A percentile compares a stretch with the other conserved stretches of the same genome.
Conservation (phyloP, 2,797 vertebrate species). For the Catostomus latipinnis region DNA sequence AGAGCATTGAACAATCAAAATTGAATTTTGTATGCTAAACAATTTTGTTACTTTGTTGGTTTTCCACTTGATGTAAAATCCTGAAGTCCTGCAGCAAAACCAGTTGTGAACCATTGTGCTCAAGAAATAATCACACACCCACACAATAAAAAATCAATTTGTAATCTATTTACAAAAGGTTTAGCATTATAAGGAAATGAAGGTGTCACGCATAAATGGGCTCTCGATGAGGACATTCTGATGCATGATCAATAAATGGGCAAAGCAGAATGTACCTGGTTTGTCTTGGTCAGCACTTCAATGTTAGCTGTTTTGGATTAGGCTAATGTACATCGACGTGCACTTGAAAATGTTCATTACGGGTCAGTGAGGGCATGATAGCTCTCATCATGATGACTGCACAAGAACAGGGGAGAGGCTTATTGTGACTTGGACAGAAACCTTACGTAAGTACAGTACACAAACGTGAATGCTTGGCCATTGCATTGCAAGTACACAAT, state of each 20-base stretch:
- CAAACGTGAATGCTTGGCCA: too few species aligned
- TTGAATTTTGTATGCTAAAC: too few species aligned
- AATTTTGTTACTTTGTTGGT: too few species aligned
- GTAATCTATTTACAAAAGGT: neutral
- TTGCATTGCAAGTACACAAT: too few species aligned
- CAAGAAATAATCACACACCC: too few species aligned
- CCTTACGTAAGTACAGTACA: too few species aligned
- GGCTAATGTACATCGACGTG: slow-evolving; percentile 24
- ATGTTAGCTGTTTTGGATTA: slow-evolving; percentile 4
- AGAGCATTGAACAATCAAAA: too few species aligned
- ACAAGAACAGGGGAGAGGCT: neutral
- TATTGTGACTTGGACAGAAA: neutral
- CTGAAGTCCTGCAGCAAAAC: too few species aligned
- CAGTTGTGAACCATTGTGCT: too few species aligned
- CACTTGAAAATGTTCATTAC: neutral
- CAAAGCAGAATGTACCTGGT: slow-evolving; percentile 5
- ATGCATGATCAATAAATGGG: slow-evolving; percentile 31
- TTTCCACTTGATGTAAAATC: too few species aligned
- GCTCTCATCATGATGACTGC: neutral
- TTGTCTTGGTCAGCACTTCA: slow-evolving; percentile 23
- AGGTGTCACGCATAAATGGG: neutral
- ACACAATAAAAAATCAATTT: neutral
- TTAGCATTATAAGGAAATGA: neutral
- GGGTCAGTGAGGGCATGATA: neutral
- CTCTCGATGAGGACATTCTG: neutral